A percentile compares a stretch with the other conserved stretches of the same genome.
These are phyloP conservation scores for Phrynosoma platyrhinos DNA, from an alignment of 2,113 vertebrate species.

Conservation along the genomic window DNA sequence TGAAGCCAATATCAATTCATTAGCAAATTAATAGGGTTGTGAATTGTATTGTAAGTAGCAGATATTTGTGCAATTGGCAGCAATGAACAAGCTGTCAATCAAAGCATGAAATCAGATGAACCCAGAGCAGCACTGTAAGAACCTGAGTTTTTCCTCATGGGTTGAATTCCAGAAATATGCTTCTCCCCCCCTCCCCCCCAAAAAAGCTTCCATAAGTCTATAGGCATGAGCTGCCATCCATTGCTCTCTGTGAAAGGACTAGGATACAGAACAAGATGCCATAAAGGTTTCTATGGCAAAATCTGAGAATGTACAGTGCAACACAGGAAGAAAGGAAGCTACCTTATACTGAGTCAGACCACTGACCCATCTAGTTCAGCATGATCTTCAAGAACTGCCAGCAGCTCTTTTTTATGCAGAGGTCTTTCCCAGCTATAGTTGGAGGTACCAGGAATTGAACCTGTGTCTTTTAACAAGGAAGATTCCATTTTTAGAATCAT, in stretches of 20 bases:
- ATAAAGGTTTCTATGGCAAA: background rate
- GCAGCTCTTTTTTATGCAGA: background rate
- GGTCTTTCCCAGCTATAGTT: background rate
- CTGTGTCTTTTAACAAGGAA: background rate
- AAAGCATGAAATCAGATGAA: conserved; percentile 28
- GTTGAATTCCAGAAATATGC: background rate
- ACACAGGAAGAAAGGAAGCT: background rate
- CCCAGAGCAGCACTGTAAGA: conserved; percentile 32
- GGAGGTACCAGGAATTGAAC: background rate
- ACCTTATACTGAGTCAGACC: background rate
- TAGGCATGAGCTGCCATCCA: conserved; percentile 11
- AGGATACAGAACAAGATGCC: background rate
- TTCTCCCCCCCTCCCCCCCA: background rate
- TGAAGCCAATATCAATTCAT: conserved; percentile 72
- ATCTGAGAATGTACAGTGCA: background rate
- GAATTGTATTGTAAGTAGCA: conserved; percentile 67
- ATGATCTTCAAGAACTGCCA: background rate
- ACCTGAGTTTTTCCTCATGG: conserved; percentile 22
- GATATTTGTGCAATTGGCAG: conserved; percentile 43
- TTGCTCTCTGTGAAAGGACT: background rate
- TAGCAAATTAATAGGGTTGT: conserved; percentile 69
- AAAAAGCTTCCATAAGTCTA: background rate
- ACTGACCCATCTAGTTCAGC: background rate
- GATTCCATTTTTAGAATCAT: background rate
- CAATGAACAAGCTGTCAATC: conserved; percentile 7